Base-by-base conservation (phyloP, 1,140 invertebrate species). In the Globodera ellingtonae region DNA sequence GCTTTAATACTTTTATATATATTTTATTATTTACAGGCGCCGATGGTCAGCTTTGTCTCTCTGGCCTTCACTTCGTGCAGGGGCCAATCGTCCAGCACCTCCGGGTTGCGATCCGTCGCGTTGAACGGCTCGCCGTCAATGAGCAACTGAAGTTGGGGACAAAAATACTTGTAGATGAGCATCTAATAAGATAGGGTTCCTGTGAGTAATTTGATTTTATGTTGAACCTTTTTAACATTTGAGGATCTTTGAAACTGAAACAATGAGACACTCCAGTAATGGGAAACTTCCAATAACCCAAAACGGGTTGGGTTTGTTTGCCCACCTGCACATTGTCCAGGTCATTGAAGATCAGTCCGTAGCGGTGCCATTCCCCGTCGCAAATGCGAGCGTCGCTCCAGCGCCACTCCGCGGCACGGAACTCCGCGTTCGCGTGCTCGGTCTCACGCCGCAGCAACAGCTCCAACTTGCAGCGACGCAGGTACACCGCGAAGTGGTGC, bases 81-180 rank as follows among this genome's bases (percentile, higher is more conserved):
- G n/a, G 97, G 96, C 97, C 97, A 99, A 90, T 99, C 97, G 90
- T 99, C 97, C 87, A 99, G 95, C 48, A 98, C 94, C 90, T 98
- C 96, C 0, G 95, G 95, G 86, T 89, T 90, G 6, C 83, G 77
- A 21, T 89, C 87, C 52, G 79, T 93, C 72, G 92, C 92, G 6
- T 93, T 91, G 90, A 94, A 94, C 21, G 93, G 90, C 87, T 94
- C 93, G 0, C 97, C 97, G 90, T 98, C 97, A 80, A 89, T 78
- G 21, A 85, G 76, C 10, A 89, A 74, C 69, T 50, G 82, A 71
- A 35, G 35, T 35, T 35, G 35, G 35, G 35, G 35, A 35, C 35
- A 35, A 35, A 35, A 35, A 35, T 35, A 35, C 35, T 35, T 35
- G 35, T 35, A 35, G 35, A 35, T 35, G 35, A 24, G 24, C 24